A percentile compares a stretch with the other conserved stretches of the same genome.
These are phyloP conservation scores for Cantharis rufa DNA, from an alignment of 2,888 invertebrate species.

Conservation along the genomic window DNA sequence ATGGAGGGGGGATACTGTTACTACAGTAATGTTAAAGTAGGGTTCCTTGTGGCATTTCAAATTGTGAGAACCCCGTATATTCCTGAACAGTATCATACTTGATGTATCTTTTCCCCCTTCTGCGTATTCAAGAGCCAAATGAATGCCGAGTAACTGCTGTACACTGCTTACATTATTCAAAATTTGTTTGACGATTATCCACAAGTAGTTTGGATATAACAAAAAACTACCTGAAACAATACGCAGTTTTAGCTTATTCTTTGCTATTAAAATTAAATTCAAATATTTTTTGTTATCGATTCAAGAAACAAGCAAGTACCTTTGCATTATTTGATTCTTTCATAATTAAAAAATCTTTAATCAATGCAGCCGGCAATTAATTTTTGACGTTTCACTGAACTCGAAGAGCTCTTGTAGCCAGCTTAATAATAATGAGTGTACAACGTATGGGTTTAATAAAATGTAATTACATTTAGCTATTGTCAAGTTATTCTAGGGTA, in stretches of 20 bases:
- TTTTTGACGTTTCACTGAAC: slow-evolving; percentile 36
- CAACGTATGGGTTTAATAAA: slow-evolving; percentile 34
- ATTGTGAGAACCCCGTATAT: no score
- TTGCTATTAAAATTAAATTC: not conserved
- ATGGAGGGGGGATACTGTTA: no score
- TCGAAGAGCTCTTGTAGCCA: slow-evolving; percentile 30
- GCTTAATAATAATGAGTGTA: slow-evolving; percentile 21
- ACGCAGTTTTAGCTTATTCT: not conserved
- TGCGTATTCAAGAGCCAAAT: not conserved
- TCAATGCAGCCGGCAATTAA: slow-evolving; percentile 38
- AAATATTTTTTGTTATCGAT: slow-evolving; percentile 1
- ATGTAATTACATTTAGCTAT: slow-evolving; percentile 38
- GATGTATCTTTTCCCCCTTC: not conserved
- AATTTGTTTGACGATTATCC: not conserved
- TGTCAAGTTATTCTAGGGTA: slow-evolving; percentile 30
- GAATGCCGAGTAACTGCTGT: not conserved
- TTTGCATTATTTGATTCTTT: slow-evolving; percentile 2
- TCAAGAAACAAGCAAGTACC: not conserved
- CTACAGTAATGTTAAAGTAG: no score
- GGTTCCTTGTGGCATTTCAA: no score
- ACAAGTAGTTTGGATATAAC: not conserved
- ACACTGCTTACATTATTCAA: not conserved
- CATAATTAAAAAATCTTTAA: slow-evolving; percentile 35
- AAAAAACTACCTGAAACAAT: not conserved
- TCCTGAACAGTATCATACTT: no score